Percentiles rank a stretch among this genome's conserved stretches.
phyloP scores from a whole-genome alignment of 2,888 invertebrate genomes.

The Cremastobaeus sp. region DNA sequence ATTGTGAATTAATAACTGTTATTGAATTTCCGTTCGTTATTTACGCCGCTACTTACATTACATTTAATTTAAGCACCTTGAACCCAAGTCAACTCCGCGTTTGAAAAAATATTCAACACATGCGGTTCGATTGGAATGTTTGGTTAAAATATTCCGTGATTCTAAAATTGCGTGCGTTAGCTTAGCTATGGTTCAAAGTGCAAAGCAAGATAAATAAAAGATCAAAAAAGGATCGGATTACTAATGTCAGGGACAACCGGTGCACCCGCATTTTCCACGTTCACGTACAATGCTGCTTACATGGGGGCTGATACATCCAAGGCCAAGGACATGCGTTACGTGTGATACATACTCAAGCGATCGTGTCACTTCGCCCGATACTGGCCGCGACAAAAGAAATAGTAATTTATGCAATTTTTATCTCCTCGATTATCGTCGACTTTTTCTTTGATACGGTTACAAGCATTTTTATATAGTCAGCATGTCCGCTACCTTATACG shows the following conservation, averaged over 20 bases:
- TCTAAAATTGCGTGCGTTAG: neutral
- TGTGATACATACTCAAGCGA: slow-evolving; percentile 65
- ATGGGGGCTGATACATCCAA: slow-evolving; percentile 71
- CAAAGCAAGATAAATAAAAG: slow-evolving; percentile 53
- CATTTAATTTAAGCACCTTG: too few relatives aligned
- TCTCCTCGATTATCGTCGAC: slow-evolving; percentile 44
- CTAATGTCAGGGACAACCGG: slow-evolving; percentile 72
- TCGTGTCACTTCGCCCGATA: slow-evolving; percentile 51
- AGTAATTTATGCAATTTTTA: slow-evolving; percentile 57
- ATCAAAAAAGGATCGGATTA: slow-evolving; percentile 62
- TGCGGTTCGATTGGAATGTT: slow-evolving; percentile 38
- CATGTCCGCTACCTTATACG: slow-evolving; percentile 27
- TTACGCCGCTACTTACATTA: too few relatives aligned
- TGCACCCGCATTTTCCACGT: slow-evolving; percentile 75
- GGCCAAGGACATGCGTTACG: slow-evolving; percentile 71
- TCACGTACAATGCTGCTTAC: slow-evolving; percentile 60
- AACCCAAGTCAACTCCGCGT: too few relatives aligned
- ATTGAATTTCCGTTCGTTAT: too few relatives aligned
- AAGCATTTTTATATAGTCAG: slow-evolving; percentile 36
- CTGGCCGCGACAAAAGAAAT: slow-evolving; percentile 51
- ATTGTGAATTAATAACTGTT: too few relatives aligned
- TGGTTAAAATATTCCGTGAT: slow-evolving; percentile 42
- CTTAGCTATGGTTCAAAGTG: slow-evolving; percentile 39
- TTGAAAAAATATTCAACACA: too few relatives aligned
- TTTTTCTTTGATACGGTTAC: slow-evolving; percentile 44